These are phyloP conservation scores for Chlorodrepanis virens DNA, from an alignment of 2,113 vertebrate genomes.

Conservation along the genomic window DNA sequence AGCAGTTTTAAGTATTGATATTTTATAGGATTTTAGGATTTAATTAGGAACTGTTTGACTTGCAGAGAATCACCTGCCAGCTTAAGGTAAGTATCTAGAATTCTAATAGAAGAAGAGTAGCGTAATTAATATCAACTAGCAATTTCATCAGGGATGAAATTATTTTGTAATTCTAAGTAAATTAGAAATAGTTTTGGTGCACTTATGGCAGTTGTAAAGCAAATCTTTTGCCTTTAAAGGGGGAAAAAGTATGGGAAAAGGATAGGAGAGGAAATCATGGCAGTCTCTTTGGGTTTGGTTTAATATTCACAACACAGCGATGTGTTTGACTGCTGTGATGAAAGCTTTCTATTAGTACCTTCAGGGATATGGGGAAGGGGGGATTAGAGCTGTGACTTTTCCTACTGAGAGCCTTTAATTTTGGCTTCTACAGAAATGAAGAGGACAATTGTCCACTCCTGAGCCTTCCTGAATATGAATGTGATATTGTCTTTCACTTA, in stretches of 20 bases:
- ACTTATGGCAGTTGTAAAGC: neutral
- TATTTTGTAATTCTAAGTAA: neutral
- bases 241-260: neutral
- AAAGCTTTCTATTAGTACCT: neutral
- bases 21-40: neutral
- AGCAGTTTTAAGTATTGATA: neutral
- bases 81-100: neutral
- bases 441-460: neutral
- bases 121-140: neutral
- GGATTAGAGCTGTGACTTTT: constrained; percentile 21
- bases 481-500: neutral
- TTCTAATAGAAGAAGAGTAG: neutral
- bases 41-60: neutral
- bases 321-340: neutral
- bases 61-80: neutral
- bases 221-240: neutral
- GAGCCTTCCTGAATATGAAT: constrained; percentile 17
- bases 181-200: neutral
- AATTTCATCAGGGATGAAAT: neutral
- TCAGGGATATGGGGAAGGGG: neutral
- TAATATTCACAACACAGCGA: neutral
- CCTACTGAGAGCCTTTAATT: constrained; percentile 17
- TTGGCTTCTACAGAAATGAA: constrained; percentile 13
- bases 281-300: neutral
- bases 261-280: neutral